Evolutionary conservation across 2,113 vertebrate species (phyloP).

Genomic region (Bubalus kerabau): DNA sequence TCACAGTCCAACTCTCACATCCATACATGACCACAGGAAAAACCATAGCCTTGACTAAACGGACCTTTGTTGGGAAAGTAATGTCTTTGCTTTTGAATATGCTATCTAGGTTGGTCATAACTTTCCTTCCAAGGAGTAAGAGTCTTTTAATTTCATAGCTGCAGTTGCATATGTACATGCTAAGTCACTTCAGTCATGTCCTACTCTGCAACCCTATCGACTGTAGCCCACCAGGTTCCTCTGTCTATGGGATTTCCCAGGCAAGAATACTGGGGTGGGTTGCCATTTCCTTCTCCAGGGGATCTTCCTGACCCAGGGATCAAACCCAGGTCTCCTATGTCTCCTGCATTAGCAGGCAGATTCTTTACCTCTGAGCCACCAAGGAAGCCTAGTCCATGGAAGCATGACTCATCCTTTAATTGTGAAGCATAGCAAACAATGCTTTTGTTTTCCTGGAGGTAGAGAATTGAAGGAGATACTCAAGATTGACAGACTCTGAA

Average conservation of each 20-base stretch:
- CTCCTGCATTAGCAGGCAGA: neutral
- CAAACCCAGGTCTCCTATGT: neutral
- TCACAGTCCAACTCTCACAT: too few species aligned
- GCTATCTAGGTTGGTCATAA: too few species aligned
- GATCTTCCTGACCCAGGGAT: neutral
- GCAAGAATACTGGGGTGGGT: neutral
- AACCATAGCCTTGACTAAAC: too few species aligned
- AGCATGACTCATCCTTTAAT: neutral
- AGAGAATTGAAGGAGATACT: constrained; percentile 34
- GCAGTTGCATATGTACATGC: neutral
- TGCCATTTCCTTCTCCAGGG: neutral
- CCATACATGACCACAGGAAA: too few species aligned
- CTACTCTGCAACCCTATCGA: neutral
- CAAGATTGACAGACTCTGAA: neutral
- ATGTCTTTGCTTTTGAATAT: too few species aligned
- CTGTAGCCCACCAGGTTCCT: neutral
- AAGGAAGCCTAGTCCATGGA: neutral
- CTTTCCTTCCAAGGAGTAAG: too few species aligned
- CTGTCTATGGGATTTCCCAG: neutral
- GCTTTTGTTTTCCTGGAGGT: constrained; percentile 23
- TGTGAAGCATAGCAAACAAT: neutral
- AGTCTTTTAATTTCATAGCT: too few species aligned
- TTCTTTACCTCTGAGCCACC: neutral
- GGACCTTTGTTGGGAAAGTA: too few species aligned
- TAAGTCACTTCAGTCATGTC: neutral